These are phyloP conservation scores for Pyxicephalus adspersus DNA, from an alignment of 2,113 vertebrate genomes.

Conservation along the genomic window DNA sequence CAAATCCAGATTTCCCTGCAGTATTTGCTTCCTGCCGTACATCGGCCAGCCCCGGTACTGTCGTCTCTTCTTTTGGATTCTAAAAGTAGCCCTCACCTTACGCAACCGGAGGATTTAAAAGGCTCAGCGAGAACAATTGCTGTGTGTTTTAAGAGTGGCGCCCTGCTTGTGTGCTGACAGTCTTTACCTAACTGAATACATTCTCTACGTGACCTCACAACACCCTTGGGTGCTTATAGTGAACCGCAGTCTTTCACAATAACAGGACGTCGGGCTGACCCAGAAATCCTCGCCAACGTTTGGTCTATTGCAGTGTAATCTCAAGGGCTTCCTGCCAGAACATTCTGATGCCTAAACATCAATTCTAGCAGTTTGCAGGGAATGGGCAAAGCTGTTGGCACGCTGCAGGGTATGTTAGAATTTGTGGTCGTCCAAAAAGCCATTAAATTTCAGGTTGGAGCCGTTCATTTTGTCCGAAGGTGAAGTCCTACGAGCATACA, in stretches of 20 bases:
- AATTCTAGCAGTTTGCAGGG: background rate
- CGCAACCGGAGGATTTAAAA: conserved; percentile 10
- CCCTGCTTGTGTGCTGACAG: conserved; percentile 31
- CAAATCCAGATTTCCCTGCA: conserved; percentile 29
- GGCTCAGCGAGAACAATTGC: conserved; percentile 36
- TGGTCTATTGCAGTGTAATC: background rate
- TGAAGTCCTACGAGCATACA: no score
- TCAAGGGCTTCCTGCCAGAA: background rate
- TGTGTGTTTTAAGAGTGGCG: conserved; percentile 41
- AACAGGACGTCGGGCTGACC: conserved; percentile 30
- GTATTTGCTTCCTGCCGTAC: conserved; percentile 26
- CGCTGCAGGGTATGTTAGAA: no score
- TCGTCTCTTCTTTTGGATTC: conserved; percentile 22
- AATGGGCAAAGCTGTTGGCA: background rate
- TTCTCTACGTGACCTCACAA: conserved; percentile 43
- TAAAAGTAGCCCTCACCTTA: conserved; percentile 31
- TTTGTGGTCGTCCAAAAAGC: no score
- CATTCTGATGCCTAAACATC: background rate
- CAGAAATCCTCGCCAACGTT: conserved; percentile 14
- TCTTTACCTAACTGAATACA: conserved; percentile 23
- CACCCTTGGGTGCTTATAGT: conserved; percentile 33
- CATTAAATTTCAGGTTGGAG: no score
- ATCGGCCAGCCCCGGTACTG: conserved; percentile 9
- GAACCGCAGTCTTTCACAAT: conserved; percentile 28
- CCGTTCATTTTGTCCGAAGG: no score